phyloP scores from a whole-genome alignment of 1,140 invertebrate genomes.

The Apis dorsata region DNA sequence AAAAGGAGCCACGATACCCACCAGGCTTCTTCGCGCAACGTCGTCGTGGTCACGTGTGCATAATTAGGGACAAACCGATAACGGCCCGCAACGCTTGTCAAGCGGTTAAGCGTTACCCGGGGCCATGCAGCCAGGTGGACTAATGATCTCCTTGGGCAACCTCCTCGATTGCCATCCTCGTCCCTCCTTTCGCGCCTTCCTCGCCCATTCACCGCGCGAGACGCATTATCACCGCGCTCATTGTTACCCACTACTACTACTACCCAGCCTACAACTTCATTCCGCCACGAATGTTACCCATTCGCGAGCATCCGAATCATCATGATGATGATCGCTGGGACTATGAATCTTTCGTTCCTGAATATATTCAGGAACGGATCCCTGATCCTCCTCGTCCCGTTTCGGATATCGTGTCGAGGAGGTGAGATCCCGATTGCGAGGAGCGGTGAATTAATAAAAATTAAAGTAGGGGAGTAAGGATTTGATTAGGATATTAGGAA shows the following conservation, averaged over 20 bases:
- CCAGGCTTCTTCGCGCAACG: slow-evolving; percentile 42
- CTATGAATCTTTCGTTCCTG: no score
- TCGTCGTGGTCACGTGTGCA: slow-evolving; percentile 62
- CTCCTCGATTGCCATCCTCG: slow-evolving; percentile 50
- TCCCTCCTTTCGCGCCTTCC: slow-evolving; percentile 48
- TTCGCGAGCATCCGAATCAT: neutral
- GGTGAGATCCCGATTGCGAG: no score
- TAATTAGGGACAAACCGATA: slow-evolving; percentile 70
- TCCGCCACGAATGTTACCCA: slow-evolving; percentile 7
- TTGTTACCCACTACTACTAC: slow-evolving; percentile 64
- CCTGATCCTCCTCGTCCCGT: no score
- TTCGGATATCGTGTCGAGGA: no score
- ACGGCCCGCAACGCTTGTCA: slow-evolving; percentile 67
- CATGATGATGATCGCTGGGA: no score
- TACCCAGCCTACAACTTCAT: neutral
- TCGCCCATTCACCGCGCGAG: slow-evolving; percentile 59
- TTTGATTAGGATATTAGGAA: no score
- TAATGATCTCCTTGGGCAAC: slow-evolving; percentile 73
- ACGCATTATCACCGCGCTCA: slow-evolving; percentile 70
- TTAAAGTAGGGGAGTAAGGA: no score
- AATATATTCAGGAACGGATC: no score
- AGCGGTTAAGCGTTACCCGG: slow-evolving; percentile 65
- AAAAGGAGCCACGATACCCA: slow-evolving; percentile 7
- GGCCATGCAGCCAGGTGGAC: slow-evolving; percentile 65
- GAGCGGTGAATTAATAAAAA: no score